Evolutionary conservation across 1,140 invertebrate species (phyloP).

Genomic region (Venturia canescens): DNA sequence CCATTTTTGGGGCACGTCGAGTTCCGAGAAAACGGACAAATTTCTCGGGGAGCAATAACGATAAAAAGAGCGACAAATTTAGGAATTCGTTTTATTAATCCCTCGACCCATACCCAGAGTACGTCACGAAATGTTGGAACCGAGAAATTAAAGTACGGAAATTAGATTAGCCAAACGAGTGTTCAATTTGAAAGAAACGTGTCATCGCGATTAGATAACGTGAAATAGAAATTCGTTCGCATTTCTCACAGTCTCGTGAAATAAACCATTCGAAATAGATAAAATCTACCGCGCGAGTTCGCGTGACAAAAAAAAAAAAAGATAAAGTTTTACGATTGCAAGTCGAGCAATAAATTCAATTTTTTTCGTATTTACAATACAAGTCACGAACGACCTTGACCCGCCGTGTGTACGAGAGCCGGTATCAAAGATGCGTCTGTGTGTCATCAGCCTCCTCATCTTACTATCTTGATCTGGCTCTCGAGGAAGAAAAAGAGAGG

Average conservation of each 20-base stretch:
- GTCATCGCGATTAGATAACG: neutral
- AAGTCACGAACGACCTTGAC: conserved; percentile 20
- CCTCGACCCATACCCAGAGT: no score
- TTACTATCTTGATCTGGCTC: neutral
- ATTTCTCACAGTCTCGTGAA: neutral
- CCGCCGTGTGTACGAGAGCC: neutral
- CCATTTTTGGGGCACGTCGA: no score
- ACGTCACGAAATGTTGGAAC: no score
- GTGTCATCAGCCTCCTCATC: neutral
- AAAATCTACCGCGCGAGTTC: neutral
- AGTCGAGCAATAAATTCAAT: neutral
- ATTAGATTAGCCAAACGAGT: neutral
- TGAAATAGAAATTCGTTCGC: neutral
- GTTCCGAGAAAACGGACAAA: no score
- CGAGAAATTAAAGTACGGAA: no score
- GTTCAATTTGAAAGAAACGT: neutral
- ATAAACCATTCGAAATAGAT: neutral
- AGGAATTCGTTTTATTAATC: no score
- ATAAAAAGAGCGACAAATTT: no score
- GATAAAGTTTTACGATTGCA: conserved; percentile 10
- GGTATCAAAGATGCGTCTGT: neutral
- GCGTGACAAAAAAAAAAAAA: conserved; percentile 8
- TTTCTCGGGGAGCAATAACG: no score
- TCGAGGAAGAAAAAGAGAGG: neutral
- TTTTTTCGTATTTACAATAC: neutral